Conservation (phyloP, 2,113 vertebrate species). For the Oreochromis spilurus region DNA sequence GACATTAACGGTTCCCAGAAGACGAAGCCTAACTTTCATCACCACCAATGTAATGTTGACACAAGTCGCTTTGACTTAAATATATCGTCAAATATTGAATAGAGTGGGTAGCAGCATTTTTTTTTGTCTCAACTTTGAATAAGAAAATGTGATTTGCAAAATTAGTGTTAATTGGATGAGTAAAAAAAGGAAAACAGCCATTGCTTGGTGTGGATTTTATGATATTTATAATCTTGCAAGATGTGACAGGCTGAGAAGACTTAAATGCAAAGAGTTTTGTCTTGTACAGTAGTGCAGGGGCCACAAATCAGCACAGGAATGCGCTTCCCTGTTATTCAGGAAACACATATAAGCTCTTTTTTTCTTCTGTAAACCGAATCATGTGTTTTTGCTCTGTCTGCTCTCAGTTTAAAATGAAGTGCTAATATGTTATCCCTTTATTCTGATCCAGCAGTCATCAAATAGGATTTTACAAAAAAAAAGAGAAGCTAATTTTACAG, state of each 20-base stretch:
- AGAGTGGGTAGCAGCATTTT: background rate
- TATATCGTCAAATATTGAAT: background rate
- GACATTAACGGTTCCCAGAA: background rate
- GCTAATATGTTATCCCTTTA: constrained; percentile 24
- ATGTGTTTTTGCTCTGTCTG: constrained; percentile 21
- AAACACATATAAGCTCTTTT: background rate
- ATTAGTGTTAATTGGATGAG: background rate
- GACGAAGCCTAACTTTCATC: background rate
- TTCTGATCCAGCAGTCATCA: constrained; percentile 14
- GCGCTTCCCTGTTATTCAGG: constrained; percentile 38
- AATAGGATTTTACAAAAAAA: constrained; percentile 18
- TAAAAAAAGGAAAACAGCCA: background rate
- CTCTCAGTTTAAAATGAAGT: constrained; percentile 26
- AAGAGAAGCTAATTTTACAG: background rate
- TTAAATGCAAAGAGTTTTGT: constrained; percentile 2
- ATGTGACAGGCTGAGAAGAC: background rate
- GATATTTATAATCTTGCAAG: background rate
- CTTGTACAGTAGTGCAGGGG: background rate
- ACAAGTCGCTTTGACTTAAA: background rate
- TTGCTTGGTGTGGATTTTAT: background rate
- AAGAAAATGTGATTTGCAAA: background rate
- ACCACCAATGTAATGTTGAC: background rate
- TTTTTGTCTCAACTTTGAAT: background rate
- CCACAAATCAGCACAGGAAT: constrained; percentile 57
- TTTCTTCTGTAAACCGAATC: constrained; percentile 7